A percentile compares a stretch with the other conserved stretches of the same genome.
Evolutionary conservation across 1,140 invertebrate genomes (phyloP).

Genomic region (Oryzaephilus surinamensis): DNA sequence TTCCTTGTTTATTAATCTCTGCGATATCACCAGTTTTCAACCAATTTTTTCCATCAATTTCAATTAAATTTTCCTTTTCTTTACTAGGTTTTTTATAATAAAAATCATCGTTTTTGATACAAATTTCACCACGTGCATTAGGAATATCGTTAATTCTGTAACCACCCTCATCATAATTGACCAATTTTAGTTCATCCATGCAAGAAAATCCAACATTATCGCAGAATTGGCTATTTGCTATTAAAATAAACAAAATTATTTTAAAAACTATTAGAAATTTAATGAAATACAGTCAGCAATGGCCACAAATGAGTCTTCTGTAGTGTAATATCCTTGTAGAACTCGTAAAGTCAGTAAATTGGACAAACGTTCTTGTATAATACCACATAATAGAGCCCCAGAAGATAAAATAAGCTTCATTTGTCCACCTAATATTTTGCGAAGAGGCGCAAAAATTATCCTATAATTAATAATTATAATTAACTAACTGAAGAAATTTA

Average conservation of each 20-base stretch:
- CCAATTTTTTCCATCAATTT: slow-evolving; percentile 71
- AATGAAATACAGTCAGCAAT: slow-evolving; percentile 45
- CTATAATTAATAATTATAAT: too few relatives aligned
- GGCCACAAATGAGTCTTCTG: slow-evolving; percentile 90
- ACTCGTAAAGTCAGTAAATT: slow-evolving; percentile 85
- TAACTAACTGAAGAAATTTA: too few relatives aligned
- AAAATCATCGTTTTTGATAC: slow-evolving; percentile 88
- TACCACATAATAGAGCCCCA: slow-evolving; percentile 86
- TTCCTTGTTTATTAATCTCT: slow-evolving; percentile 84
- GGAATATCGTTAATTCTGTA: slow-evolving; percentile 86
- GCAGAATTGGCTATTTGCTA: slow-evolving; percentile 63
- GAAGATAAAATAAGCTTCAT: slow-evolving; percentile 81
- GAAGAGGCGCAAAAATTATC: slow-evolving; percentile 68
- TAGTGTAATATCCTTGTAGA: slow-evolving; percentile 93
- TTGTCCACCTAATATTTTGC: slow-evolving; percentile 73
- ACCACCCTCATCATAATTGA: slow-evolving; percentile 92
- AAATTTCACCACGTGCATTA: slow-evolving; percentile 82
- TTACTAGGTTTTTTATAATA: slow-evolving; percentile 90
- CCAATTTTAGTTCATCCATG: slow-evolving; percentile 78
- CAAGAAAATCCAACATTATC: slow-evolving; percentile 83
- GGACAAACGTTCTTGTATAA: slow-evolving; percentile 91
- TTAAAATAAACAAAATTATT: slow-evolving; percentile 37
- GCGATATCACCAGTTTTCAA: slow-evolving; percentile 96
- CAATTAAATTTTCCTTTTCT: slow-evolving; percentile 85
- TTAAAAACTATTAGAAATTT: not conserved